These are phyloP conservation scores for Macrophya alboannulata DNA, from an alignment of 2,888 invertebrate genomes.

Conservation along the genomic window DNA sequence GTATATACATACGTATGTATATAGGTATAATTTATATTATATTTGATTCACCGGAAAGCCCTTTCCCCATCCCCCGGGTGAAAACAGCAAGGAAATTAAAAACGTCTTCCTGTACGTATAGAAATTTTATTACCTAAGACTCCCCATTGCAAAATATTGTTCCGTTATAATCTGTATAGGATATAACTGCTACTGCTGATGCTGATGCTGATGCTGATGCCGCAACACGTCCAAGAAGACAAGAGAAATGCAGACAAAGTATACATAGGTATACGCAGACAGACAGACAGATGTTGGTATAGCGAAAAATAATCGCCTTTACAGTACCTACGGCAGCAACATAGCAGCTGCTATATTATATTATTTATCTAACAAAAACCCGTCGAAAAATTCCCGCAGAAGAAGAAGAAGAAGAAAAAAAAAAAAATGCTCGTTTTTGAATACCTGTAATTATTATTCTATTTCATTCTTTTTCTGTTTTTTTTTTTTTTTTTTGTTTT, in stretches of 20 bases:
- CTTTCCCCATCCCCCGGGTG: background rate
- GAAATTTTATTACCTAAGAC: background rate
- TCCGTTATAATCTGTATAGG: background rate
- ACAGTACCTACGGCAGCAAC: background rate
- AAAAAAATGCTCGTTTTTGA: background rate
- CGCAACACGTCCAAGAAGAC: background rate
- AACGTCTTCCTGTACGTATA: background rate
- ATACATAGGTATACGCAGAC: too few species aligned
- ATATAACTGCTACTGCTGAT: too few species aligned
- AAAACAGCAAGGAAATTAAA: background rate
- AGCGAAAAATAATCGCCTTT: background rate
- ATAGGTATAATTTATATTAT: too few species aligned
- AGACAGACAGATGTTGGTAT: background rate
- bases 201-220: background rate
- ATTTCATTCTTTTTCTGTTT: too few species aligned
- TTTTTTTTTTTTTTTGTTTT: too few species aligned
- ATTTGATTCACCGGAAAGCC: too few species aligned
- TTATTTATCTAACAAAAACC: background rate
- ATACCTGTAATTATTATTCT: too few species aligned
- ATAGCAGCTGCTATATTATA: slow-evolving; percentile 5
- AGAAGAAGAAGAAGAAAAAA: background rate
- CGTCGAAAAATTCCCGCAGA: too few species aligned
- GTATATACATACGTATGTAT: too few species aligned
- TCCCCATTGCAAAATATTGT: background rate
- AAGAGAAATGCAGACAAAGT: background rate